phyloP scores from a whole-genome alignment of 2,797 vertebrate genomes.

The Alcedo atthis region DNA sequence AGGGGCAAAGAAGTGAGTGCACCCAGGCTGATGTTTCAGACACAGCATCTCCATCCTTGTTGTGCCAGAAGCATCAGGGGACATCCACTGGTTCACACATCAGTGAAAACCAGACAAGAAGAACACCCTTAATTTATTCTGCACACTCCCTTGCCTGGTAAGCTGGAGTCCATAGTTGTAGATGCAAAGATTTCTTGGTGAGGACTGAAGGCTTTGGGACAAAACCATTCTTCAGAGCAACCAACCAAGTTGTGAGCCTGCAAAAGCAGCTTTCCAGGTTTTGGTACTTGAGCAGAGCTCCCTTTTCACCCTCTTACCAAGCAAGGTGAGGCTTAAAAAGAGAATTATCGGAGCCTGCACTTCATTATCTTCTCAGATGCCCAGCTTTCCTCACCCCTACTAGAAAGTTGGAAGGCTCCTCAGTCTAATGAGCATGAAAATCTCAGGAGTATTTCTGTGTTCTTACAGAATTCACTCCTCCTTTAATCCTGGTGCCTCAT shows the following conservation, averaged over 20 bases:
- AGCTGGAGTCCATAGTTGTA: not conserved
- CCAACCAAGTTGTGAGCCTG: not conserved
- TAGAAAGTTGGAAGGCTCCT: conserved; percentile 46
- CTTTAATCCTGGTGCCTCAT: conserved; percentile 50
- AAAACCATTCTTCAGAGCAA: not conserved
- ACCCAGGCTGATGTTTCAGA: not conserved
- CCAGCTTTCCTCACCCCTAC: not conserved
- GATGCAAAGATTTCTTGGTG: not conserved
- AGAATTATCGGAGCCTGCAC: not conserved
- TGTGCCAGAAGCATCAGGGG: not conserved
- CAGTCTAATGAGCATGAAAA: conserved; percentile 57
- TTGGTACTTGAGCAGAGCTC: not conserved
- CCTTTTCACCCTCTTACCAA: not conserved
- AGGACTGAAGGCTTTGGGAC: not conserved
- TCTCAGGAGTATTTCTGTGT: conserved; percentile 29
- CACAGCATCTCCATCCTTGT: not conserved
- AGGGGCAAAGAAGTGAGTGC: not conserved
- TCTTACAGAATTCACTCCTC: not conserved
- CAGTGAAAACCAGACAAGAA: not conserved
- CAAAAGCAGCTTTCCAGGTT: not conserved
- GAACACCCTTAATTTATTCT: not conserved
- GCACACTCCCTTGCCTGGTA: not conserved
- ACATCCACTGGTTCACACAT: not conserved
- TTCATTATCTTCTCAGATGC: conserved; percentile 28
- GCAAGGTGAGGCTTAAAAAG: not conserved